Conservation (phyloP, 2,797 vertebrate species). For the Siniperca obscura region DNA sequence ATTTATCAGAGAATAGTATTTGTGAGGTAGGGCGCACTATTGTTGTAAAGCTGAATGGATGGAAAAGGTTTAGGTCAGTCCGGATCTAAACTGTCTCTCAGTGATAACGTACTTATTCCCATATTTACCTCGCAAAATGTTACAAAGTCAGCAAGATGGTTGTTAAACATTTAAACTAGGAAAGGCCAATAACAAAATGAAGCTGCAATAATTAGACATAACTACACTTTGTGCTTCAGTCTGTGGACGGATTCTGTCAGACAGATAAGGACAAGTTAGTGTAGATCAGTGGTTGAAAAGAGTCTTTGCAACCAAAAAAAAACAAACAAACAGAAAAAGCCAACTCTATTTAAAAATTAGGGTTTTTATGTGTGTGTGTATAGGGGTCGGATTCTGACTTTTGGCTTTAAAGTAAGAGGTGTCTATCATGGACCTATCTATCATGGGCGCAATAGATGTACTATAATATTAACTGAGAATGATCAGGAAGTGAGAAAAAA, state of each 20-base stretch:
- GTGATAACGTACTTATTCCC: background rate
- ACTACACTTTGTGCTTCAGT: constrained; percentile 20
- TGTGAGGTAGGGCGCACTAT: constrained; percentile 65
- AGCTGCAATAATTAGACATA: constrained; percentile 10
- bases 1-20: constrained; percentile 23
- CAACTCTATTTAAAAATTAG: background rate
- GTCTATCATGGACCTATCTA: background rate
- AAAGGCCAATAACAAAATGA: constrained; percentile 6
- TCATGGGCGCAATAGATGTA: background rate
- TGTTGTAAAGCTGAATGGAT: constrained; percentile 19
- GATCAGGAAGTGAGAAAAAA: constrained; percentile 24
- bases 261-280: background rate
- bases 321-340: background rate
- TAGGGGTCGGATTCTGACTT: constrained; percentile 6
- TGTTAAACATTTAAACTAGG: background rate
- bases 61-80: constrained; percentile 13
- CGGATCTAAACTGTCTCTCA: background rate
- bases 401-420: constrained; percentile 36
- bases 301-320: background rate
- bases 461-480: background rate
- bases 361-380: background rate
- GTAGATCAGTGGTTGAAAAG: background rate
- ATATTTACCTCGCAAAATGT: constrained; percentile 20
- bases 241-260: background rate
- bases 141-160: background rate